Base-by-base conservation (phyloP, 1,140 invertebrate genomes). In the Drosophila navojoa region DNA sequence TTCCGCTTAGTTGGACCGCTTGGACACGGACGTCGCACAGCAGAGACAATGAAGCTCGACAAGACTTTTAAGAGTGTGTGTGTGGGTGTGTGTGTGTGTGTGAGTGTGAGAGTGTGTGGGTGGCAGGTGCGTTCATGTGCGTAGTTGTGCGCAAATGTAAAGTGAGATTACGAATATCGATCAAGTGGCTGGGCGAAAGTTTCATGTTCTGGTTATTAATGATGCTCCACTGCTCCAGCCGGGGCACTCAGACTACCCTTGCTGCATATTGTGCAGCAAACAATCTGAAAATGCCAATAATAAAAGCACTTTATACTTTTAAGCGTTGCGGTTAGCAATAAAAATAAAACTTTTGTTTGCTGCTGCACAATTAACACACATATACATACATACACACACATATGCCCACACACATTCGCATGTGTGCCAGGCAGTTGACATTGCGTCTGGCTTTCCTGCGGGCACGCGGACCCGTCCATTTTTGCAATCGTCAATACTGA, bases 1-100 rank as follows among this genome's bases (percentile, higher is more conserved):
- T 87, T 87, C 84, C 82, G 84, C 82, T 82, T 79, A 69, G 84
- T 84, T 89, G 79, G 69, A 76, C 78, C 74, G 58, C 64, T 59
- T 61, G 79, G 44, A 76, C 77, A 66, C 64, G 50, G 50, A 49
- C 47, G 25, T n/a, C 47, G 47, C 47, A 49, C 47, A 54, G 57
- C 45, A 60, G 54, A 70, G 58, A 73, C 79, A 86, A 86, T 78
- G 81, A 73, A 61, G 59, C 70, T 57, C 54, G 29, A 50, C 47
- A 50, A 50, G 16, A 50, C 47, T 19, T 44, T 44, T 5, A n/a
- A 29, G 35, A 32, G 16, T 58, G 6, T 25, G 45, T 55, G 22
- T 10, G 27, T 50, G 9, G n/a, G 38, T 42, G 16, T 55, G 47
- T 45, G 68, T 69, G 54, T 11, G 60, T 19, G n/a, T 58, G 53